phyloP scores from a whole-genome alignment of 2,888 invertebrate genomes.

The Nebria salina region DNA sequence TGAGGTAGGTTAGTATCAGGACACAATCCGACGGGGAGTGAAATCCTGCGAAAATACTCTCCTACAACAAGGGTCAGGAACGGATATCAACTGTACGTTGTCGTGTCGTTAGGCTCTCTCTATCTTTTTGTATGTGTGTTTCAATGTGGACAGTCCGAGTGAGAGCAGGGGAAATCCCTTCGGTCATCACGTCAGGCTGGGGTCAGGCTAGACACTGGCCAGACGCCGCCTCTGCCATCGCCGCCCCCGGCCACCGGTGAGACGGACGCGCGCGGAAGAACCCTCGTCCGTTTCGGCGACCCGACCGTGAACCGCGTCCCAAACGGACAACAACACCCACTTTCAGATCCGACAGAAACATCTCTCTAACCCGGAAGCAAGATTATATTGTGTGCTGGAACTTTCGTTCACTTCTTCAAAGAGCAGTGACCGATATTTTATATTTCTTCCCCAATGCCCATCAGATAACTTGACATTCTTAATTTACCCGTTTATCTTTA shows the following conservation, averaged over 20 bases:
- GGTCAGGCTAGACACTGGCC: constrained; percentile 58
- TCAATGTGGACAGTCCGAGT: constrained; percentile 50
- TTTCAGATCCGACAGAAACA: neutral
- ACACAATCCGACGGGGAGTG: constrained; percentile 13
- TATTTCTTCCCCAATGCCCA: too few relatives aligned
- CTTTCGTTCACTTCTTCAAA: neutral
- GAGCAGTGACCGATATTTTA: too few relatives aligned
- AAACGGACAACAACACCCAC: constrained; percentile 46
- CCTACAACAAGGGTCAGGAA: constrained; percentile 14
- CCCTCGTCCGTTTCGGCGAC: neutral
- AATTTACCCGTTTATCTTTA: too few relatives aligned
- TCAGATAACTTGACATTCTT: too few relatives aligned
- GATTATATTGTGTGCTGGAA: neutral
- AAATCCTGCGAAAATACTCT: constrained; percentile 9
- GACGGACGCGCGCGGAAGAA: constrained; percentile 55
- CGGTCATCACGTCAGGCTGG: constrained; percentile 54
- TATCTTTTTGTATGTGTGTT: constrained; percentile 25
- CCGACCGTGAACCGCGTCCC: constrained; percentile 37
- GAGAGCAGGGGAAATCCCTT: constrained; percentile 48
- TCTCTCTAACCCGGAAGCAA: neutral
- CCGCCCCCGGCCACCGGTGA: constrained; percentile 46
- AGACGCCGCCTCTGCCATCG: constrained; percentile 50
- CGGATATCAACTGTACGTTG: constrained; percentile 49
- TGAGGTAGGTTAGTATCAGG: neutral
- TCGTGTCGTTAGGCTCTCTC: neutral